These are phyloP conservation scores for Hoplostethus mediterraneus DNA, from an alignment of 2,797 vertebrate genomes.

Conservation along the genomic window DNA sequence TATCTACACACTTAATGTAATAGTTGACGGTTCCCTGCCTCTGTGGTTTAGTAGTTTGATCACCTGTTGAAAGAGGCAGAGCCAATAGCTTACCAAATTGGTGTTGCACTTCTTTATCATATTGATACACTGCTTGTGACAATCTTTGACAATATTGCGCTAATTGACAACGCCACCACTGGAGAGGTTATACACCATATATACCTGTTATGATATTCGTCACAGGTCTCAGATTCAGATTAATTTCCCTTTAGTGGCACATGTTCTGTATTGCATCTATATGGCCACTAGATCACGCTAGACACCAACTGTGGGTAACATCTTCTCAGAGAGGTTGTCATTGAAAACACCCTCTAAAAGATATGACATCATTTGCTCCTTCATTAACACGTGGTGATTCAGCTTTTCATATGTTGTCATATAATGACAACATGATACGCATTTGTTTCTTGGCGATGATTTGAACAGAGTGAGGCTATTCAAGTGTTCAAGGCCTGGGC, in stretches of 20 bases:
- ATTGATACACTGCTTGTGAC: neutral
- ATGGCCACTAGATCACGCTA: slow-evolving; percentile 65
- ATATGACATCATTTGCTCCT: slow-evolving; percentile 73
- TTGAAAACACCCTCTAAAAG: slow-evolving; percentile 77
- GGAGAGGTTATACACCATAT: neutral
- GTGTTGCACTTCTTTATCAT: neutral
- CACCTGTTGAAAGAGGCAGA: neutral
- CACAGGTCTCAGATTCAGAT: slow-evolving; percentile 4
- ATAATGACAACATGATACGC: neutral
- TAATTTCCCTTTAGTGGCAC: neutral
- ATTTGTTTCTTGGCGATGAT: neutral
- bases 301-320: slow-evolving; percentile 27
- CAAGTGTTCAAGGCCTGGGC: slow-evolving; percentile 23
- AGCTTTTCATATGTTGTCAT: slow-evolving; percentile 17
- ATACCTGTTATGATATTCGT: neutral
- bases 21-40: neutral
- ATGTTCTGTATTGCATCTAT: neutral
- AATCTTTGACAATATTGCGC: neutral
- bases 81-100: neutral
- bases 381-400: slow-evolving; percentile 60
- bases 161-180: neutral
- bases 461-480: slow-evolving; percentile 2
- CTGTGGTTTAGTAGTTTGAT: neutral
- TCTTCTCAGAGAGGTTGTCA: slow-evolving; percentile 64
- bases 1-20: too few species aligned